phyloP scores from a whole-genome alignment of 2,888 invertebrate species.

The Didymodactylos carnosus region DNA sequence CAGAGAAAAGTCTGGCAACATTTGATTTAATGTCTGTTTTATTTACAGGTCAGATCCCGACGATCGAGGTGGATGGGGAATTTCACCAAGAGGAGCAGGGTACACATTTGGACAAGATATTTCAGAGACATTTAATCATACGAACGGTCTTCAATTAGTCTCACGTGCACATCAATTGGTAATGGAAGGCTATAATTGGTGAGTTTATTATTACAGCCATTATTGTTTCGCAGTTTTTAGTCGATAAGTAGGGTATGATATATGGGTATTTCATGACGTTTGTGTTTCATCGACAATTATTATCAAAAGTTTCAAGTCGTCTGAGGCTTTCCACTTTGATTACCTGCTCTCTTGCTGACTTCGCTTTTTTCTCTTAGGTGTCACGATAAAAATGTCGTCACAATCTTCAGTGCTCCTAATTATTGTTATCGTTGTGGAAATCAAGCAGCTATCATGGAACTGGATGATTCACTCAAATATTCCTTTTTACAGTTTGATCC shows the following conservation, averaged over 20 bases:
- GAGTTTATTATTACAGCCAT: not conserved
- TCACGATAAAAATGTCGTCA: constrained; percentile 97
- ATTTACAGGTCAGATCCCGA: constrained; percentile 64
- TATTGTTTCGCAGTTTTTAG: too few relatives aligned
- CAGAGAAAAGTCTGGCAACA: not conserved
- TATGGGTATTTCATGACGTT: too few relatives aligned
- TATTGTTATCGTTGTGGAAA: constrained; percentile 99
- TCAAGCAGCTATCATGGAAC: constrained; percentile 98
- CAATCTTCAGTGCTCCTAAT: constrained; percentile 98
- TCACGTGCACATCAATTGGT: constrained; percentile 97
- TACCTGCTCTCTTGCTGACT: too few relatives aligned
- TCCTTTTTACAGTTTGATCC: constrained; percentile 99
- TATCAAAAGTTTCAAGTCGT: too few relatives aligned
- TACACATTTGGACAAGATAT: constrained; percentile 99
- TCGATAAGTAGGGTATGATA: too few relatives aligned
- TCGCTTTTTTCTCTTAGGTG: constrained; percentile 50
- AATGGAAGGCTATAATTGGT: constrained; percentile 59
- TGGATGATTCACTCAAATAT: constrained; percentile 98
- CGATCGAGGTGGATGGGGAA: constrained; percentile 99
- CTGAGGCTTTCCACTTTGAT: too few relatives aligned
- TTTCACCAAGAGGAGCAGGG: constrained; percentile 95
- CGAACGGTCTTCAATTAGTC: constrained; percentile 91
- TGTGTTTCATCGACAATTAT: too few relatives aligned
- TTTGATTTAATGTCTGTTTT: not conserved
- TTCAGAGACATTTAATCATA: constrained; percentile 99